Evolutionary conservation across 2,888 invertebrate species (phyloP), one percentile per base, ranked within the genome.

Genomic region (Thymelicus acteon): DNA sequence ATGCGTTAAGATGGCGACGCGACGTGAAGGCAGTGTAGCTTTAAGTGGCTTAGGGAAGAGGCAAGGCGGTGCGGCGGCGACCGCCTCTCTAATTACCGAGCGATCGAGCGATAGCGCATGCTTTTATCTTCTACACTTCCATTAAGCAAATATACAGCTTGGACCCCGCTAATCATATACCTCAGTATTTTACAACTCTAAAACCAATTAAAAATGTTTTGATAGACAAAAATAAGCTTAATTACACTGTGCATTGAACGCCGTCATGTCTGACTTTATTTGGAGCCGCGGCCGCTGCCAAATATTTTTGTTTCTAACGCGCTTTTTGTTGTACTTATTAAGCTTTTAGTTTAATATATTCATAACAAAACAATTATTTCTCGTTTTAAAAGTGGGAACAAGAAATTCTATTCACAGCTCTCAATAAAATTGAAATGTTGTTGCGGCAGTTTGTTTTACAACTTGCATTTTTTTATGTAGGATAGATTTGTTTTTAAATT

Each of bases 81-180:
- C 76, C 73, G 72, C 73, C 88, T 91, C 93, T 92, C 88, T 93
- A 93, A 93, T 93, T 93, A 93, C 74, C 74, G 74, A 73, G 75
- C 85, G 93, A 93, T 92, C 87, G 82, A 74, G 83, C 83, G 93
- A 93, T 93, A 93, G 85, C 90, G 89, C 85, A 77, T 78, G 90
- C 92, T 92, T 92, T 93, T 92, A 93, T 92, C 91, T 92, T 82
- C 80, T 85, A 90, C 90, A 87, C 90, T 88, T 93, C 93, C 93
- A 93, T 93, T 93, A 93, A 89, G 88, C 90, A 93, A 93, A 93
- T 93, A 93, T 90, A 93, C 93, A 91, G 88, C 90, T 91, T 87
- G 88, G 84, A 85, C 83, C 81, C 75, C 81, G 75, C 79, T 93
- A 93, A 93, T 92, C 85, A 92, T 80, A 92, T 85, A 88, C 86